Base-by-base conservation (phyloP, 2,888 invertebrate genomes). In the Crematogaster levior region DNA sequence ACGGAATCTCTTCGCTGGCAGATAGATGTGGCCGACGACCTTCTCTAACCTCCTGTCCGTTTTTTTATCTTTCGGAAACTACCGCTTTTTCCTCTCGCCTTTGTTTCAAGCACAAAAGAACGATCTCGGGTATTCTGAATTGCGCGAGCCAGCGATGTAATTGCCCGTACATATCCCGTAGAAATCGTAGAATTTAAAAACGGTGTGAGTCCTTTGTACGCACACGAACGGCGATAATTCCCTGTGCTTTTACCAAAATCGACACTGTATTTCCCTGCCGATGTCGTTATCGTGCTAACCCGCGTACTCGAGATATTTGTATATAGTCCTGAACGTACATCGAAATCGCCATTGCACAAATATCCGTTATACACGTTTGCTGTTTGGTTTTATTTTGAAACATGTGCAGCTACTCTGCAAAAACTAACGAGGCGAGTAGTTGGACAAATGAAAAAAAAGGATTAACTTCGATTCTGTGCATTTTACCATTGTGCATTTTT, bases 71-170 rank as follows among this genome's bases (percentile, higher is more conserved):
- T 40, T 51, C 43, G 82, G 82, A 75, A 82, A 82, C 61, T 74
- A 72, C 53, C 70, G 74, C 83, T 83, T 74, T 82, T 82, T 83
- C 53, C 82, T 66, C 53, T n/a, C 56, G 83, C 81, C 53, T 61
- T 84, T 84, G 84, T 84, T 84, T 84, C 82, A 58, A 63, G 61
- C 53, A 84, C 75, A 82, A 84, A 84, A 70, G 75, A 72, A 84
- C 75, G 82, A 84, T 84, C 56, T 48, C 70, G 75, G 37, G 63
- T 56, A 77, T 84, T 77, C 63, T 72, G 63, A 77, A 53, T 72
- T 30, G 75, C 43, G 72, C 75, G 58, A 84, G 65, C 75, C 65
- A 53, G 56, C 63, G 43, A 82, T 82, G 82, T 84, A 84, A 84
- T 84, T 82, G 84, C 75, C 72, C 75, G 63, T 70, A 60, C 75